phyloP scores from a whole-genome alignment of 2,113 vertebrate genomes.

The Empidonax alnorum region DNA sequence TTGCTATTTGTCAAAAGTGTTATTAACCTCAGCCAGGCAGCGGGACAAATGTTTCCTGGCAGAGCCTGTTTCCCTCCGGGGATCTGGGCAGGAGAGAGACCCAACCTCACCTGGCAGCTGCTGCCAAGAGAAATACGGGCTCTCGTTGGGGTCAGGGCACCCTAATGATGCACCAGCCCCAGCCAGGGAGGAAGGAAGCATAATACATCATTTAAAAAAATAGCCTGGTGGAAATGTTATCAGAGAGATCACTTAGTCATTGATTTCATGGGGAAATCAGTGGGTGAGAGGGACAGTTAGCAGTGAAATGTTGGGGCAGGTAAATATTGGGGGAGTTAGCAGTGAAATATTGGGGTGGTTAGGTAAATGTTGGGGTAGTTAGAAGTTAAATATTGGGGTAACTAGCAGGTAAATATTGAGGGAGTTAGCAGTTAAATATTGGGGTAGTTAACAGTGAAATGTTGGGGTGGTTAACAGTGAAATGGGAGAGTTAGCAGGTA shows the following conservation, averaged over 20 bases:
- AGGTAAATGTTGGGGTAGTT: no score
- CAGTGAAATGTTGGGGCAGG: not conserved
- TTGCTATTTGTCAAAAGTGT: conserved; percentile 7
- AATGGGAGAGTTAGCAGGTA: no score
- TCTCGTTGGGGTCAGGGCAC: not conserved
- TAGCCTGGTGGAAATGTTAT: not conserved
- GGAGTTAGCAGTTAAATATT: no score
- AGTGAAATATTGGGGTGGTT: no score
- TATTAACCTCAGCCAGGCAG: conserved; percentile 22
- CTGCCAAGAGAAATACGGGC: not conserved
- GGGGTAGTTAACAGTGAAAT: no score
- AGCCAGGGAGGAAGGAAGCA: not conserved
- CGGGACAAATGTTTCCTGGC: conserved; percentile 27
- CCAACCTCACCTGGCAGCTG: not conserved
- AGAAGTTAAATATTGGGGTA: not conserved
- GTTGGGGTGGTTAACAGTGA: no score
- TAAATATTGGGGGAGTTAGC: no score
- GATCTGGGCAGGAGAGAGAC: not conserved
- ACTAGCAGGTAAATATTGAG: not conserved
- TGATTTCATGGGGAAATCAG: conserved; percentile 7
- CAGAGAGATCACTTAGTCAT: not conserved
- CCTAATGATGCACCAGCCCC: not conserved
- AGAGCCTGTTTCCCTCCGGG: not conserved
- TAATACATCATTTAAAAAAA: conserved; percentile 24
- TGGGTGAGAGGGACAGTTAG: not conserved